phyloP scores from a whole-genome alignment of 2,797 vertebrate genomes.

The Myiotriccus ornatus region DNA sequence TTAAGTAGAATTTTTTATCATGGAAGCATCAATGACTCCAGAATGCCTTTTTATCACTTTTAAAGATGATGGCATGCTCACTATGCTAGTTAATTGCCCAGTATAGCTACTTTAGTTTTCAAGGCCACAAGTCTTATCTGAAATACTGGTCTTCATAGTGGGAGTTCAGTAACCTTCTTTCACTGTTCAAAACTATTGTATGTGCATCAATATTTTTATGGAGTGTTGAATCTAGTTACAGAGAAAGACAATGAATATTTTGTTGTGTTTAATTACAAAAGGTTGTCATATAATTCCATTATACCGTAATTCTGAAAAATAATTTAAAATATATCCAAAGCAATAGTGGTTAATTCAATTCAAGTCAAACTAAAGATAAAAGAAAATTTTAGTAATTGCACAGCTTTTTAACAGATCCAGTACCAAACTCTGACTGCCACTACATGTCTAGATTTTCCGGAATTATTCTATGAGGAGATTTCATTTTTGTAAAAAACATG shows the following conservation, averaged over 20 bases:
- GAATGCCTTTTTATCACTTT: background rate
- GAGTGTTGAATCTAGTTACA: background rate
- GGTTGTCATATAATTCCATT: background rate
- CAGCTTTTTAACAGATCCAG: background rate
- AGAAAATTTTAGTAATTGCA: background rate
- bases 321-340: background rate
- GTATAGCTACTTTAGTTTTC: background rate
- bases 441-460: background rate
- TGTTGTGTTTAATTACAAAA: background rate
- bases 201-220: background rate
- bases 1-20: background rate
- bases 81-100: background rate
- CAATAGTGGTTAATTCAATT: background rate
- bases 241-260: background rate
- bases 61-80: background rate
- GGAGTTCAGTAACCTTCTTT: background rate
- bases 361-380: background rate
- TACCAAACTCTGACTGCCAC: background rate
- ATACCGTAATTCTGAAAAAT: background rate
- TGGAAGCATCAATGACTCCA: background rate
- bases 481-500: background rate
- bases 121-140: background rate
- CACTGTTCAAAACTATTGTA: background rate
- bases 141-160: background rate
- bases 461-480: background rate